Evolutionary conservation across 2,797 vertebrate species (phyloP).

Genomic region (Takifugu rubripes): DNA sequence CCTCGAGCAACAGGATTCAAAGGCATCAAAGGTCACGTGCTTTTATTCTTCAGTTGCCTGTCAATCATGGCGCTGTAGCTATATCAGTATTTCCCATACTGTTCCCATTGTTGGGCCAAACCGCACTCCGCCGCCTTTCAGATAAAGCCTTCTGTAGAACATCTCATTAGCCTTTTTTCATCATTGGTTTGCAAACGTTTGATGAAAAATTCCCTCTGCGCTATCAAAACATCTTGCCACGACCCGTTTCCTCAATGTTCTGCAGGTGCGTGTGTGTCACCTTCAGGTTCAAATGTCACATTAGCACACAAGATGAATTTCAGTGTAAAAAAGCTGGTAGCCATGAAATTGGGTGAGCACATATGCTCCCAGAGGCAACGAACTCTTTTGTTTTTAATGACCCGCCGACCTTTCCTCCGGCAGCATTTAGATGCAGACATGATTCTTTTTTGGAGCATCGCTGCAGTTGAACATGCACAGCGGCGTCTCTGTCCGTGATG

Average conservation of each 20-base stretch:
- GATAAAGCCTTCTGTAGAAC: too few relatives aligned
- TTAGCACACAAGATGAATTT: slow-evolving; percentile 19
- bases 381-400: slow-evolving; percentile 23
- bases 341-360: slow-evolving; percentile 57
- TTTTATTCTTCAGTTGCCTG: too few relatives aligned
- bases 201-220: background rate
- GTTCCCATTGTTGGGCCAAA: too few relatives aligned
- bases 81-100: too few relatives aligned
- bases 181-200: background rate
- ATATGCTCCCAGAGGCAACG: slow-evolving; percentile 15
- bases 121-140: too few relatives aligned
- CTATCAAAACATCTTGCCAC: background rate
- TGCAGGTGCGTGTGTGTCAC: background rate
- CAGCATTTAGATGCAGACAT: slow-evolving; percentile 2
- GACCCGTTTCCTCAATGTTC: background rate
- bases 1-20: background rate
- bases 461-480: background rate
- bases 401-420: slow-evolving; percentile 28
- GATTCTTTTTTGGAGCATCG: slow-evolving; percentile 14
- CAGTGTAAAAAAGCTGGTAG: slow-evolving; percentile 17
- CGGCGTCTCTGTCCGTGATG: too few relatives aligned
- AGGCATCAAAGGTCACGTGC: too few relatives aligned
- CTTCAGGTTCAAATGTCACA: slow-evolving; percentile 23
- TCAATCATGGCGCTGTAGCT: too few relatives aligned
- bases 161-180: too few relatives aligned